Evolutionary conservation across 92 coral and sea anemone species (phyloP).

Genomic region (Palythoa heliodiscus): DNA sequence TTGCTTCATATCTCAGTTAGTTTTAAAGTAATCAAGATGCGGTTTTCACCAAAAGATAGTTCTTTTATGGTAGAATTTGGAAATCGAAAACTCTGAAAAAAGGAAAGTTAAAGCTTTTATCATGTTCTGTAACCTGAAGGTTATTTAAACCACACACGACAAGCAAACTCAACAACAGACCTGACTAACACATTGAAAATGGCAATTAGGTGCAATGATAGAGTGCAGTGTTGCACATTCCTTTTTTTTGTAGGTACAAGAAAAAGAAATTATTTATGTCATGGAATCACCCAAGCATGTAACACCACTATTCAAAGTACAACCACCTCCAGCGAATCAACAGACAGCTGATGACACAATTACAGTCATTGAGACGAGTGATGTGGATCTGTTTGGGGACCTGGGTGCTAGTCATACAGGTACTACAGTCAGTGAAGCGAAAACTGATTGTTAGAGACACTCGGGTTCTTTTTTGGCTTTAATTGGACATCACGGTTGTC

Average conservation of each 20-base stretch:
- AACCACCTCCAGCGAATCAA: conserved; percentile 27
- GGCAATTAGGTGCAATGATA: not conserved
- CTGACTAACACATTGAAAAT: not conserved
- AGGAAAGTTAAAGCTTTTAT: too few relatives aligned
- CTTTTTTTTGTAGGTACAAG: not conserved
- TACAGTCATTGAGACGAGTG: conserved; percentile 56
- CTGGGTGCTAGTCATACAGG: conserved; percentile 26
- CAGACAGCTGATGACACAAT: conserved; percentile 33
- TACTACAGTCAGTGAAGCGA: not conserved
- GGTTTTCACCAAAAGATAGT: too few relatives aligned
- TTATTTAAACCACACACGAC: too few relatives aligned
- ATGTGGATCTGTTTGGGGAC: conserved; percentile 75
- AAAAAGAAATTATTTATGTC: not conserved
- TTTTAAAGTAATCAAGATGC: too few relatives aligned
- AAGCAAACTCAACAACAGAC: too few relatives aligned
- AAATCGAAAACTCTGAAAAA: too few relatives aligned
- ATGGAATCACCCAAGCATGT: conserved; percentile 16
- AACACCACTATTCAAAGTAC: conserved; percentile 24
- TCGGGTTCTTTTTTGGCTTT: too few relatives aligned
- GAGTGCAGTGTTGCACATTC: not conserved
- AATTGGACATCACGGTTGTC: too few relatives aligned
- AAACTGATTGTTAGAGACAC: not conserved
- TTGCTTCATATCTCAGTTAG: too few relatives aligned
- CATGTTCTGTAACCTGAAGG: too few relatives aligned
- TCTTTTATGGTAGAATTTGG: too few relatives aligned